phyloP scores from a whole-genome alignment of 2,888 invertebrate species.

The Patella pellucida region DNA sequence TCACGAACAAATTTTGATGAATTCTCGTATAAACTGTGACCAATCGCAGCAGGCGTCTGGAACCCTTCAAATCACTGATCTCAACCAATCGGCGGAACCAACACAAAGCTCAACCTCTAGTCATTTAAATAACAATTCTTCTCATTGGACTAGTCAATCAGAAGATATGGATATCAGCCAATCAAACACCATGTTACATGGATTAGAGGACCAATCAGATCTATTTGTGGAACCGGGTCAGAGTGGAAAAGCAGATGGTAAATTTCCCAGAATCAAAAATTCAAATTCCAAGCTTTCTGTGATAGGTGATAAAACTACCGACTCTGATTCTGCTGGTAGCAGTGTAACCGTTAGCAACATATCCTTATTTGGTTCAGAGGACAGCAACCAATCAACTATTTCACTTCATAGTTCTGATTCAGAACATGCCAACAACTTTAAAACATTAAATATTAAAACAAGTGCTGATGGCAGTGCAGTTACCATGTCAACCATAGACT shows the following conservation, averaged over 20 bases:
- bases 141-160: background rate
- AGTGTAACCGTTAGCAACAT: constrained; percentile 3
- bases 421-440: constrained; percentile 49
- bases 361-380: constrained; percentile 46
- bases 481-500: background rate
- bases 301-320: background rate
- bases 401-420: constrained; percentile 57
- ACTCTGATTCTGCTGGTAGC: constrained; percentile 13
- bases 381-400: constrained; percentile 61
- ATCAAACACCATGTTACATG: background rate
- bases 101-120: constrained; percentile 3
- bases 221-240: background rate
- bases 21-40: constrained; percentile 10
- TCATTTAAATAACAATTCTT: constrained; percentile 11
- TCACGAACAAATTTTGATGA: constrained; percentile 75
- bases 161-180: constrained; percentile 8
- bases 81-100: background rate
- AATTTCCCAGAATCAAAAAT: background rate
- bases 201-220: background rate
- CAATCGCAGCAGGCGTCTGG: constrained; percentile 13
- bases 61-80: background rate
- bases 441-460: constrained; percentile 13
- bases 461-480: background rate
- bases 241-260: background rate
- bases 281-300: background rate